These are phyloP conservation scores for Dysdera silvatica DNA, from an alignment of 1,140 invertebrate genomes.

Conservation along the genomic window DNA sequence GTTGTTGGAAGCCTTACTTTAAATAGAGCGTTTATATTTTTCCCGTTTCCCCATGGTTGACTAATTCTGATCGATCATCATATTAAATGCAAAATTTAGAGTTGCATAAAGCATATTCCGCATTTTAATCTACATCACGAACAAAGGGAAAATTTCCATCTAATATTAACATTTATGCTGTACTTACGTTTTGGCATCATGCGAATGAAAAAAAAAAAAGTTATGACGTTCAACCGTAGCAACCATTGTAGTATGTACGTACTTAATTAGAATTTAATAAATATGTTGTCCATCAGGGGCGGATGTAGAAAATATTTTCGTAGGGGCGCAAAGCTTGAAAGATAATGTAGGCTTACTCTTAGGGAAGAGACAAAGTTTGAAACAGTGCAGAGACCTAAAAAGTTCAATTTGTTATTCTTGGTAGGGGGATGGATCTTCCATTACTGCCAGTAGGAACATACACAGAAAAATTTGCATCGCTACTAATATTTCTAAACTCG, in stretches of 20 bases:
- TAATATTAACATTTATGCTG: neutral
- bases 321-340: too few relatives aligned
- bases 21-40: neutral
- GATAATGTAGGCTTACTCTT: too few relatives aligned
- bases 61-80: neutral
- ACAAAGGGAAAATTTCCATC: neutral
- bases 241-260: neutral
- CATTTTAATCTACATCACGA: neutral
- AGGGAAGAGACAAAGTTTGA: too few relatives aligned
- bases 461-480: neutral
- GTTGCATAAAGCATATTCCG: conserved; percentile 27
- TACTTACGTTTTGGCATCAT: neutral
- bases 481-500: neutral
- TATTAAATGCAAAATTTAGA: too few relatives aligned
- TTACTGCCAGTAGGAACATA: too few relatives aligned
- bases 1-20: neutral
- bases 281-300: too few relatives aligned
- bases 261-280: too few relatives aligned
- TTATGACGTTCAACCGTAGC: neutral
- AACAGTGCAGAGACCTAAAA: too few relatives aligned
- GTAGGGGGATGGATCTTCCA: too few relatives aligned
- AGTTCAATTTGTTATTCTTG: too few relatives aligned
- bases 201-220: neutral
- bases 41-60: neutral
- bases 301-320: too few relatives aligned